Evolutionary conservation across 2,888 invertebrate genomes (phyloP).

Genomic region (Noctua pronuba): DNA sequence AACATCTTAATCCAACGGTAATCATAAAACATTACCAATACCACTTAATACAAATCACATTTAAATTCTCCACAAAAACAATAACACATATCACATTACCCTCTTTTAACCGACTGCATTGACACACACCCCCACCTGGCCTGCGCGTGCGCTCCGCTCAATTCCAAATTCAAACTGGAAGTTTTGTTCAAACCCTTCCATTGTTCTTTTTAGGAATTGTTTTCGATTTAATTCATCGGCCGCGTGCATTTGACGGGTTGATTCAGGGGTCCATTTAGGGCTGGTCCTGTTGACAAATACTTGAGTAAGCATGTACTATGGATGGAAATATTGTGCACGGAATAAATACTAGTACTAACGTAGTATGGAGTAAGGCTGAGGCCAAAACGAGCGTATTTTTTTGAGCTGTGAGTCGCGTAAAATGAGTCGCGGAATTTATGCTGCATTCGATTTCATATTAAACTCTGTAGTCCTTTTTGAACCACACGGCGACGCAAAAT

Average conservation of each 20-base stretch:
- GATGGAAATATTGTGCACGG: not conserved
- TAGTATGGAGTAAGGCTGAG: too few species aligned
- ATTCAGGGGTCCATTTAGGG: constrained; percentile 66
- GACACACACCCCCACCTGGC: constrained; percentile 68
- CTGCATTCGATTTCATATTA: too few species aligned
- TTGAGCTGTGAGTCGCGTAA: too few species aligned
- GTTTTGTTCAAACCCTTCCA: constrained; percentile 70
- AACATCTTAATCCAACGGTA: constrained; percentile 8
- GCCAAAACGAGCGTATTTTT: too few species aligned
- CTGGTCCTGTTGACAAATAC: constrained; percentile 43
- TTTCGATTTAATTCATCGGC: constrained; percentile 71
- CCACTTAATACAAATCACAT: constrained; percentile 56
- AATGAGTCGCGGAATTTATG: too few species aligned
- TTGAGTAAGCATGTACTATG: constrained; percentile 5
- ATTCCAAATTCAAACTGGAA: constrained; percentile 68
- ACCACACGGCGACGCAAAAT: too few species aligned
- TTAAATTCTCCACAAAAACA: constrained; percentile 62
- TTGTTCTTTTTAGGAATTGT: constrained; percentile 73
- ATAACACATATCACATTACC: constrained; percentile 64
- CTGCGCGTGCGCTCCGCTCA: constrained; percentile 69
- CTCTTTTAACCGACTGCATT: constrained; percentile 62
- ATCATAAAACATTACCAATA: constrained; percentile 34
- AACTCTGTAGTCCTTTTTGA: too few species aligned
- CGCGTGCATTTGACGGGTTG: constrained; percentile 72
- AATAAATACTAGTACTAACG: too few species aligned